Conservation (phyloP, 2,888 invertebrate species). For the Polydrusus tereticollis region DNA sequence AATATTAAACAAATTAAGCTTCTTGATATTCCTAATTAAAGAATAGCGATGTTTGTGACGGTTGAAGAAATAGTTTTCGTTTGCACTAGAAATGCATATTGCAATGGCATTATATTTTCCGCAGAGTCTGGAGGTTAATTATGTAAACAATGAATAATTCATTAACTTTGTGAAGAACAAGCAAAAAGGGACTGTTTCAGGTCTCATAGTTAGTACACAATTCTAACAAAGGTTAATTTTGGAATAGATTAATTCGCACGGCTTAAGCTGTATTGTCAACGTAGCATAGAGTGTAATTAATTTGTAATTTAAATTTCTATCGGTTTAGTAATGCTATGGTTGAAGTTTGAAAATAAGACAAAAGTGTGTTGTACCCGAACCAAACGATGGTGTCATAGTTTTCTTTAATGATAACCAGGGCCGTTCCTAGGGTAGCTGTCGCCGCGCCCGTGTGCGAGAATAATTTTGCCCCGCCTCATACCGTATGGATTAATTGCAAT, state of each 20-base stretch:
- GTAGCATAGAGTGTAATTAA: neutral
- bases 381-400: neutral
- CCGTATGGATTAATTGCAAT: no score
- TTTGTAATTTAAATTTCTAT: neutral
- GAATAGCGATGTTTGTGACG: no score
- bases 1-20: no score
- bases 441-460: no score
- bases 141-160: neutral
- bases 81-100: neutral
- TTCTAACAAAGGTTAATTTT: neutral
- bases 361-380: neutral
- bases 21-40: no score
- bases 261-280: neutral
- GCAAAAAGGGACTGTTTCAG: slow-evolving; percentile 13
- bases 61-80: neutral
- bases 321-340: neutral
- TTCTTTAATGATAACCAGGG: no score
- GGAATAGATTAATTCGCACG: neutral
- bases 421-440: no score
- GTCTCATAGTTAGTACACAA: neutral
- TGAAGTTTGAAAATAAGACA: neutral
- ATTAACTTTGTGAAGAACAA: slow-evolving; percentile 19
- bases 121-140: neutral
- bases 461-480: no score
- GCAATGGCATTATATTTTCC: neutral